Base-by-base conservation (phyloP, 2,113 vertebrate species). In the Paedocypris sp. region DNA sequence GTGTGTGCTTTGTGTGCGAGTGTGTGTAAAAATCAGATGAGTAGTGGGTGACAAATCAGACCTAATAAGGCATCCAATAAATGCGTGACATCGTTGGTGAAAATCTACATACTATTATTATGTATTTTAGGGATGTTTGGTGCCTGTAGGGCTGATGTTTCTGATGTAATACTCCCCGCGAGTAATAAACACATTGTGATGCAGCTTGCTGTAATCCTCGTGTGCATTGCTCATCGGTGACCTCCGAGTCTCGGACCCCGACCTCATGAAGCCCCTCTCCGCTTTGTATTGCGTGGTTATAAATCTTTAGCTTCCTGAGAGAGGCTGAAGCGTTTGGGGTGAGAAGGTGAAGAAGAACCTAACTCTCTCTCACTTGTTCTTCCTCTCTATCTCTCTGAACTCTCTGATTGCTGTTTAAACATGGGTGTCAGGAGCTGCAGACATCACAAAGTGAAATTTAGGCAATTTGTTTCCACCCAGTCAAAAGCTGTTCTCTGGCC, bases 401-500 rank as follows among this genome's bases (percentile, higher is more conserved):
- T 77, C n/a, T n/a, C 71, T 68, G 0, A 76, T 76, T 73, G 71
- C 75, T 80, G 75, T 70, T 41, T 81, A 80, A 84, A 89, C 89
- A 85, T 86, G 75, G 75, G 75, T 80, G 83, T 88, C 86, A 87
- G 79, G 80, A 89, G 76, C 71, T 74, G 77, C 76, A 61, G 65
- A 82, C 86, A 85, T 83, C 83, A 84, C 77, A 60, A 79, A 77
- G 68, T 86, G 79, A 85, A 85, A 84, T 84, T 82, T 81, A 84
- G 77, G 83, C 85, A 86, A 86, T 91, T 91, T 89, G 80, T 90
- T 91, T 89, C 85, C 79, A 75, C 78, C 74, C 82, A 79, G 76
- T 75, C 65, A 77, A 78, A 82, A 41, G 69, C 80, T 79, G 80
- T 80, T 82, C 82, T 80, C 11, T 84, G 81, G 39, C 85, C 88